These are phyloP conservation scores for Nerophis ophidion DNA, from an alignment of 2,113 vertebrate species.

Conservation along the genomic window DNA sequence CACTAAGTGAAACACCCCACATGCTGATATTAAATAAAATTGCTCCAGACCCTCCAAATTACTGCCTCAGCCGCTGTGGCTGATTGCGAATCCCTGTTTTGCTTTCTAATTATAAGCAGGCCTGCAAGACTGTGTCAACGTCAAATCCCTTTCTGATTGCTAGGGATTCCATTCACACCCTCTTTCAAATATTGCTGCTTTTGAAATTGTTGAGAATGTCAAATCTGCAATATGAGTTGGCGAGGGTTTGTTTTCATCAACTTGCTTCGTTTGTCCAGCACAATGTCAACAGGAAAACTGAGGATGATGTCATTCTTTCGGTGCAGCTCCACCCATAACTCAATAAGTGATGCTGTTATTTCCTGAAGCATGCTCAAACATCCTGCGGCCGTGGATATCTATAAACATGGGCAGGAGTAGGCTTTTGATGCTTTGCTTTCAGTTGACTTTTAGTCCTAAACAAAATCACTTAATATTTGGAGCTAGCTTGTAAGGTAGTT, in stretches of 20 bases:
- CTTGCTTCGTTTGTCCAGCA: constrained; percentile 30
- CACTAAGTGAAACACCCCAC: neutral
- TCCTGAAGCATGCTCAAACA: constrained; percentile 42
- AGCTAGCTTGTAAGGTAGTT: neutral
- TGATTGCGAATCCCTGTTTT: constrained; percentile 11
- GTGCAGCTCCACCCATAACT: constrained; percentile 28
- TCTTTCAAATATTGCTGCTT: neutral
- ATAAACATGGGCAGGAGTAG: constrained; percentile 1
- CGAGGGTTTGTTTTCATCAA: constrained; percentile 8
- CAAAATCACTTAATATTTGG: neutral
- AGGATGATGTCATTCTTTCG: constrained; percentile 52
- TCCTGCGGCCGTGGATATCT: constrained; percentile 4
- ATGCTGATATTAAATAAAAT: neutral
- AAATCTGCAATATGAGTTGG: too few species aligned
- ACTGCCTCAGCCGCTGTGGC: neutral
- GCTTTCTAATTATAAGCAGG: neutral
- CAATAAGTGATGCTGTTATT: constrained; percentile 36
- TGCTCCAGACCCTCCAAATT: neutral
- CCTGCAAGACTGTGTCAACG: constrained; percentile 5
- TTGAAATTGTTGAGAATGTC: constrained; percentile 2
- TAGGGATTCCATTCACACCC: neutral
- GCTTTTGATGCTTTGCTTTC: neutral
- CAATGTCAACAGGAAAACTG: constrained; percentile 56
- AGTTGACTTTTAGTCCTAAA: neutral
- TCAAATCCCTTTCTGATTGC: constrained; percentile 16